Conservation (phyloP, 2,888 invertebrate genomes). For the Thysanoteuthis rhombus region DNA sequence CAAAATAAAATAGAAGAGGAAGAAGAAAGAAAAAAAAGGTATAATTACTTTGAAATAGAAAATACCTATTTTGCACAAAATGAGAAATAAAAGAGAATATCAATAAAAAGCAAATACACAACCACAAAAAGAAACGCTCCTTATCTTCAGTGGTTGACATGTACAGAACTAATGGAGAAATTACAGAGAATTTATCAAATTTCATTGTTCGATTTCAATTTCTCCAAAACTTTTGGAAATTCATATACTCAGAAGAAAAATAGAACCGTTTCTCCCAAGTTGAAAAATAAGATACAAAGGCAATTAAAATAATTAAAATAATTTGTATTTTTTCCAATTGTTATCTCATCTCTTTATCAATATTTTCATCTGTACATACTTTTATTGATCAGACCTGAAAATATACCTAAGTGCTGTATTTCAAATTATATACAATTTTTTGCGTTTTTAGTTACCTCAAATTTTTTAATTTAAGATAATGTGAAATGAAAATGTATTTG, state of each 20-base stretch:
- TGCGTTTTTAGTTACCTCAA: not conserved
- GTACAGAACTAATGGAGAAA: not conserved
- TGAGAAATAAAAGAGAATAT: not conserved
- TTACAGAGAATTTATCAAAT: not conserved
- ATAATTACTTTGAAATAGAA: not conserved
- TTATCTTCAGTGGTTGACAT: not conserved
- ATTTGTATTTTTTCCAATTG: not conserved
- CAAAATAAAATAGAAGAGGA: too few relatives aligned
- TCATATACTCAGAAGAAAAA: not conserved
- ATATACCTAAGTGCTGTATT: not conserved
- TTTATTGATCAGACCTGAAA: not conserved
- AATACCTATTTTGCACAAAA: not conserved
- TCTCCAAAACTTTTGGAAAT: not conserved
- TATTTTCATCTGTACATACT: not conserved
- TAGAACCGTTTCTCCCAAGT: not conserved
- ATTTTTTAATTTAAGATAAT: not conserved
- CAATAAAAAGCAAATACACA: not conserved
- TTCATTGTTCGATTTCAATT: not conserved
- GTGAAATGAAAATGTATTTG: not conserved
- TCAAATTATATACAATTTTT: not conserved
- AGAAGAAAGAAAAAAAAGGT: not conserved
- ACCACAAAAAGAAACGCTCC: not conserved
- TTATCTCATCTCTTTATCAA: not conserved
- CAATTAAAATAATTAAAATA: conserved; percentile 12
- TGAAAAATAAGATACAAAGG: not conserved